A percentile compares a stretch with the other conserved stretches of the same genome.
Evolutionary conservation across 53 echinoderm and acorn worm species (phyloP).

Genomic region (Holothuria leucospilota): DNA sequence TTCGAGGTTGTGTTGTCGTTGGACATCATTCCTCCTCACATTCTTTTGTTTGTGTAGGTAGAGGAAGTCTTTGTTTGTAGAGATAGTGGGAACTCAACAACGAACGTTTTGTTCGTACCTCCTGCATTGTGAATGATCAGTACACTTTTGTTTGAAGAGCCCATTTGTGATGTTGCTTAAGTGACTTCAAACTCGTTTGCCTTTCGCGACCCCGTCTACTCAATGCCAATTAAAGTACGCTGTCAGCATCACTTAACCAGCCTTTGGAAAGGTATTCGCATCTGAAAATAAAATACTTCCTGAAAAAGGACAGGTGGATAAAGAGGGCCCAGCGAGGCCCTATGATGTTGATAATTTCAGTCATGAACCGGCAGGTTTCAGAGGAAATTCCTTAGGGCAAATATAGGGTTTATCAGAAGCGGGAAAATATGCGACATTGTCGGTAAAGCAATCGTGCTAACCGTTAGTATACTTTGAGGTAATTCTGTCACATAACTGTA

Average conservation of each 20-base stretch:
- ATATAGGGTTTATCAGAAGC: too few relatives aligned
- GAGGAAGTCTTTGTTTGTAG: too few relatives aligned
- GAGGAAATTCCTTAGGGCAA: too few relatives aligned
- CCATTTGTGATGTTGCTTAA: slow-evolving; percentile 10
- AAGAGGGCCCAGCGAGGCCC: slow-evolving; percentile 17
- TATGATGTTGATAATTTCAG: neutral
- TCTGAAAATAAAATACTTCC: slow-evolving; percentile 12
- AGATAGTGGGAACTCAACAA: too few relatives aligned
- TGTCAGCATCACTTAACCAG: slow-evolving; percentile 1
- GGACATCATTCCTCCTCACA: too few relatives aligned
- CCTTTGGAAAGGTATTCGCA: too few relatives aligned
- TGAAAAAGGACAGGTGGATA: neutral
- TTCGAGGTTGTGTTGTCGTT: too few relatives aligned
- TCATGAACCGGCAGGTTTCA: neutral
- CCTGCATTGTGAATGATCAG: neutral
- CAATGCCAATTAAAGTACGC: slow-evolving; percentile 12
- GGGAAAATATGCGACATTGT: too few relatives aligned
- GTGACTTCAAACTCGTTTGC: neutral
- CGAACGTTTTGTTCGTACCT: neutral
- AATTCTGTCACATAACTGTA: too few relatives aligned
- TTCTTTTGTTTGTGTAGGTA: too few relatives aligned
- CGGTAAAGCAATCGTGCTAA: too few relatives aligned
- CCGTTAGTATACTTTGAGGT: too few relatives aligned
- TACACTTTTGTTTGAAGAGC: neutral
- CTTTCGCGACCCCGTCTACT: slow-evolving; percentile 24